These are phyloP conservation scores for Molorchus minor DNA, from an alignment of 2,888 invertebrate genomes.

Conservation along the genomic window DNA sequence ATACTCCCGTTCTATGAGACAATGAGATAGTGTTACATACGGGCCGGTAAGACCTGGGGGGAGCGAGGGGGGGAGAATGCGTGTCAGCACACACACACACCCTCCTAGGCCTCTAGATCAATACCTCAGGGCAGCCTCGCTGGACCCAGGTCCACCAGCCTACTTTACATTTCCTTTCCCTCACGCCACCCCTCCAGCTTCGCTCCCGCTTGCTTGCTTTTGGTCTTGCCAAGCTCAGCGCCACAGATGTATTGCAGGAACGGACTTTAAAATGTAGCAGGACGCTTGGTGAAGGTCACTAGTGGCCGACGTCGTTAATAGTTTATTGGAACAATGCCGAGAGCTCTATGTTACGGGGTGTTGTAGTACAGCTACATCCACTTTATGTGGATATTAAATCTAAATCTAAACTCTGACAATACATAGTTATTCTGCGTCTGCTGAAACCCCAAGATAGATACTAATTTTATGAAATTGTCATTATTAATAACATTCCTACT, in stretches of 20 bases:
- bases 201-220: conserved; percentile 66
- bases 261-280: conserved; percentile 18
- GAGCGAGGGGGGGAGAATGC: conserved; percentile 53
- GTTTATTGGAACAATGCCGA: neutral
- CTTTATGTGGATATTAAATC: too few relatives aligned
- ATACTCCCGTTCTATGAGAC: conserved; percentile 36
- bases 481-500: too few relatives aligned
- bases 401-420: too few relatives aligned
- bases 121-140: conserved; percentile 63
- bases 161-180: conserved; percentile 68
- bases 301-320: conserved; percentile 2
- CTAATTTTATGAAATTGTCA: too few relatives aligned
- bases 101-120: conserved; percentile 61
- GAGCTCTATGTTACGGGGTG: neutral
- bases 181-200: conserved; percentile 61
- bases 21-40: conserved; percentile 57
- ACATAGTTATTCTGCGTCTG: too few relatives aligned
- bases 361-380: too few relatives aligned
- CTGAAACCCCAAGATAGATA: too few relatives aligned
- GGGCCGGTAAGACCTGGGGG: conserved; percentile 51
- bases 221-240: conserved; percentile 67
- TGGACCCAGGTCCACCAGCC: conserved; percentile 64
- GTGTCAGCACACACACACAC: conserved; percentile 61
- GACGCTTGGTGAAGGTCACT: conserved; percentile 4
- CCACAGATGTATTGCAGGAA: conserved; percentile 55